Conservation (phyloP, 1,140 invertebrate genomes). For the Drosophila sp. region DNA sequence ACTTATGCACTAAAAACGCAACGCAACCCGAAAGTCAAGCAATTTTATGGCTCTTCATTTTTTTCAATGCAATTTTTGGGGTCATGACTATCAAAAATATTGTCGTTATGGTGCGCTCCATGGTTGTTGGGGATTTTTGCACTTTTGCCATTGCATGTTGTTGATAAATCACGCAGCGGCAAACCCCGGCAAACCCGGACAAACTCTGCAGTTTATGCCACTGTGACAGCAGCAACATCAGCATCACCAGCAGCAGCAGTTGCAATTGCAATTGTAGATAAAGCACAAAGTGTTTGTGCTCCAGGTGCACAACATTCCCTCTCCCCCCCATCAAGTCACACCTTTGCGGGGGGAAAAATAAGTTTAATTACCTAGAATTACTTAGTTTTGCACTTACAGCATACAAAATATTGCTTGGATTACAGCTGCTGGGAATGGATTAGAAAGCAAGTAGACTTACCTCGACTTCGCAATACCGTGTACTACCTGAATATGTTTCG, state of each 20-base stretch:
- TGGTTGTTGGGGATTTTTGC: neutral
- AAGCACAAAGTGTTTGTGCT: conserved; percentile 9
- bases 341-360: neutral
- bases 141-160: neutral
- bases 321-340: neutral
- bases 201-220: conserved; percentile 11
- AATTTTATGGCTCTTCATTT: conserved; percentile 63
- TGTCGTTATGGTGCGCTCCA: conserved; percentile 39
- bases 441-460: no score
- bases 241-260: neutral
- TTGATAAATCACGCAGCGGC: conserved; percentile 22
- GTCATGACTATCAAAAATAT: conserved; percentile 77
- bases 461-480: no score
- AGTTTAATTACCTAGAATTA: conserved; percentile 3
- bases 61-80: conserved; percentile 50
- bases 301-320: neutral
- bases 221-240: conserved; percentile 6
- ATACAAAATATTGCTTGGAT: neutral
- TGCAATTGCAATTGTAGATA: conserved; percentile 2
- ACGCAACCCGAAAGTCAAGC: conserved; percentile 1
- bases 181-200: neutral
- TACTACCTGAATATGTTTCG: no score
- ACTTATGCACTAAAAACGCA: conserved; percentile 68
- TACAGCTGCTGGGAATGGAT: neutral
- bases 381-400: neutral